Evolutionary conservation across 2,888 invertebrate species (phyloP), one percentile per base, ranked within the genome.

Genomic region (Panopea generosa): DNA sequence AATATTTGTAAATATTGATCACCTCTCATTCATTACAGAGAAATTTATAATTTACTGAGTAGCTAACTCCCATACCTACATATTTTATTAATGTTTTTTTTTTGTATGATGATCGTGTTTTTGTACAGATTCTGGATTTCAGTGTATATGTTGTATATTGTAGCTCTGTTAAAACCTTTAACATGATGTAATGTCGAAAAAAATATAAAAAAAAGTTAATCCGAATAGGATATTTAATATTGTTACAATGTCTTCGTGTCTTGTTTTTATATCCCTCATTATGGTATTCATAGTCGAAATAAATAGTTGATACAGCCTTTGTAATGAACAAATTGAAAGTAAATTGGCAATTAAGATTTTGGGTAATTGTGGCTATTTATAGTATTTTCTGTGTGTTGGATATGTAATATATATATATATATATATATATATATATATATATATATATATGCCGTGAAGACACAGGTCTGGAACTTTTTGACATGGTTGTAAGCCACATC

Each of bases 151-250:
- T 77, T 68, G 68, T 73, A 77, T 38, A 47, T 24, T 73, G 77
- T 77, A 77, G 77, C 67, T 69, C 68, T 77, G 77, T 77, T 77
- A 67, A 73, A 68, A 71, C 77, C 68, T 69, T 72, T 49, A 55
- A 59, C 52, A 72, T 60, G 45, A 72, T 71, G 63, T 63, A 49
- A 68, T 40, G 33, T 59, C 33, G 50, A 52, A 67, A 55, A 69
- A 22, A 45, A 60, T 33, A 65, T 57, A 62, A 53, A 59, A 59
- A 63, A 63, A 63, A 50, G 55, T 65, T 60, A 71, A 60, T 67
- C 71, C 77, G 45, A 27, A 77, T 59, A 63, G 77, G 77, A 77
- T 77, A 68, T 70, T 71, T 67, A 76, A 70, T 76, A 70, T 76
- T 76, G 61, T 50, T 26, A 47, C 4, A 22, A 60, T 27, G 29